These are phyloP conservation scores for Hydrocynus forskahlii DNA, from an alignment of 2,797 vertebrate genomes.

Conservation along the genomic window DNA sequence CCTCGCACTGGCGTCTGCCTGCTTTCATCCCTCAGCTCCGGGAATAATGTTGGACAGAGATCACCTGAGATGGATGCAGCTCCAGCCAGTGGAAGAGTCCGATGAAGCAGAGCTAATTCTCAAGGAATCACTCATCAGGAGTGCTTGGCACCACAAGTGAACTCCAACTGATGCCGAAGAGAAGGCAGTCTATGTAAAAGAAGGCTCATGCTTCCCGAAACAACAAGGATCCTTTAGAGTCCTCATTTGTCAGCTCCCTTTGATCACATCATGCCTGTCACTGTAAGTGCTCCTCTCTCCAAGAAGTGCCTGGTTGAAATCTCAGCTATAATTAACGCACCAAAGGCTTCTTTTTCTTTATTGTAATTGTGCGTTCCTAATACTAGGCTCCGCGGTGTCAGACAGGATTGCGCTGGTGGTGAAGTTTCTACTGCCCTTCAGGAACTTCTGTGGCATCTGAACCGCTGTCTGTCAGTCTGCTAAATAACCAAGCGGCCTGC, in stretches of 20 bases:
- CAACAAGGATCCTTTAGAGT: neutral
- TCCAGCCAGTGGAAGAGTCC: conserved; percentile 10
- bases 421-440: conserved; percentile 23
- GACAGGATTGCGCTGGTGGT: conserved; percentile 11
- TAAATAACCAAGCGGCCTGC: no score
- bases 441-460: conserved; percentile 3
- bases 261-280: conserved; percentile 19
- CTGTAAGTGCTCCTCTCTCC: neutral
- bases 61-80: conserved; percentile 8
- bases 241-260: conserved; percentile 18
- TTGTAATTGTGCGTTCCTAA: neutral
- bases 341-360: conserved; percentile 6
- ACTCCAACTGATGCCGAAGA: neutral
- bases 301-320: conserved; percentile 23
- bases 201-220: conserved; percentile 23
- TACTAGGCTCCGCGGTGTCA: conserved; percentile 4
- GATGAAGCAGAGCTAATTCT: conserved; percentile 39
- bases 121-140: conserved; percentile 12
- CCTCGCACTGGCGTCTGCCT: conserved; percentile 21
- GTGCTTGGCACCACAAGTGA: neutral
- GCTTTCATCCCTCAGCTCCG: conserved; percentile 30
- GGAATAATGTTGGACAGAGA: conserved; percentile 17
- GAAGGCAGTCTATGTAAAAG: neutral
- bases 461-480: neutral
- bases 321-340: neutral